phyloP scores from a whole-genome alignment of 2,113 vertebrate genomes.

The Mola mola region DNA sequence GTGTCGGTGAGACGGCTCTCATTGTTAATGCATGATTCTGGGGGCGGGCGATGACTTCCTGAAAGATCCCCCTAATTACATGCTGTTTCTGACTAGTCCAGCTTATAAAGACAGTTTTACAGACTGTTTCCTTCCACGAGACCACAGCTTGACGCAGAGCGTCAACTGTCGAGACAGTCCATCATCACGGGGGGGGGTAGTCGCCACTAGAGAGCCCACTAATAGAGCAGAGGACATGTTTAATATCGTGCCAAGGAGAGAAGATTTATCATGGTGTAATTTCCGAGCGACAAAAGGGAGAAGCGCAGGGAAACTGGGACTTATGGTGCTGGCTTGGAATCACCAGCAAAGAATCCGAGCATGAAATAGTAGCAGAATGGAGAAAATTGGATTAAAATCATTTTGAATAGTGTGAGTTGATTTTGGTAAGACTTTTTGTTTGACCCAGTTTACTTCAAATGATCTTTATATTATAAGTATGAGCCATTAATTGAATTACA shows the following conservation, averaged over 20 bases:
- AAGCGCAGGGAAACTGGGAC: slow-evolving; percentile 9
- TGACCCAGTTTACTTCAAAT: too few species aligned
- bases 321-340: slow-evolving; percentile 3
- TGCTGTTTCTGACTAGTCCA: slow-evolving; percentile 10
- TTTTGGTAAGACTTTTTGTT: too few species aligned
- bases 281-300: slow-evolving; percentile 31
- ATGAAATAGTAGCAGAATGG: too few species aligned
- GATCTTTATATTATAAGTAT: too few species aligned
- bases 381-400: too few species aligned
- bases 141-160: too few species aligned
- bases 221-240: slow-evolving; percentile 49
- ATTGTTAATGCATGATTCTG: slow-evolving; percentile 59
- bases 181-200: slow-evolving; percentile 28
- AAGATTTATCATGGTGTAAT: slow-evolving; percentile 45
- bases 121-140: background rate
- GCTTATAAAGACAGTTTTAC: slow-evolving; percentile 16
- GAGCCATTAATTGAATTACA: too few species aligned
- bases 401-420: too few species aligned
- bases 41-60: slow-evolving; percentile 46
- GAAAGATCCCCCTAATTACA: slow-evolving; percentile 60
- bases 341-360: background rate
- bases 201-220: slow-evolving; percentile 32
- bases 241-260: slow-evolving; percentile 55
- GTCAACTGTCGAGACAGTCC: slow-evolving; percentile 44
- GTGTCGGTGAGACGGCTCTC: slow-evolving; percentile 34